These are phyloP conservation scores for Pseudomyrmex flavicornis DNA, from an alignment of 1,140 invertebrate species.

Conservation along the genomic window DNA sequence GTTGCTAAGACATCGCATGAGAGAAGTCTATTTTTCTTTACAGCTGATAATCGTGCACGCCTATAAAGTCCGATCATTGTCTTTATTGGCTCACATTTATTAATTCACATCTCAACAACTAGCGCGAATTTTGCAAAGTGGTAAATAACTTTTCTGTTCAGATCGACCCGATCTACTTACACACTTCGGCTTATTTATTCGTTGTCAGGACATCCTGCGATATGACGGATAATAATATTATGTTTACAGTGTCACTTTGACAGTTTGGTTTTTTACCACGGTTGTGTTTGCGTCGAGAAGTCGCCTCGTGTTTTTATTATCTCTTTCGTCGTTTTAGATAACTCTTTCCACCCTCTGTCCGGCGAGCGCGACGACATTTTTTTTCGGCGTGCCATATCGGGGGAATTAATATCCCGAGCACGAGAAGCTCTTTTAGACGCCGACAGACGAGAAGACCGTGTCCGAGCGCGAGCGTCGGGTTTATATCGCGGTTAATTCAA, in stretches of 20 bases:
- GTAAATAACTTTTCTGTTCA: too few species aligned
- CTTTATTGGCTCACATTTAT: too few species aligned
- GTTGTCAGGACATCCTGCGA: too few species aligned
- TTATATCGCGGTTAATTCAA: constrained; percentile 56
- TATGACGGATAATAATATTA: constrained; percentile 63
- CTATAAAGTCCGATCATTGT: too few species aligned
- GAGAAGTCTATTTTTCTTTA: too few species aligned
- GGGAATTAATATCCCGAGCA: constrained; percentile 60
- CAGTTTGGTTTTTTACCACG: constrained; percentile 43
- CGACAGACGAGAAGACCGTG: constrained; percentile 7
- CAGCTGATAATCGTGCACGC: too few species aligned
- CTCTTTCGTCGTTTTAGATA: constrained; percentile 1
- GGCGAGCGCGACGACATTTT: constrained; percentile 25
- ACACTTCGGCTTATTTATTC: too few species aligned
- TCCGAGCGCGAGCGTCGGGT: constrained; percentile 11
- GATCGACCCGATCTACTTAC: too few species aligned
- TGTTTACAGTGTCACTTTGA: constrained; percentile 55
- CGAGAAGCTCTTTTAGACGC: constrained; percentile 41
- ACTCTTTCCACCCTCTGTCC: background rate
- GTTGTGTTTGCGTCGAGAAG: background rate
- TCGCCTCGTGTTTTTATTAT: constrained; percentile 57
- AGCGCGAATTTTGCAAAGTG: too few species aligned
- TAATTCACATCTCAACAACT: too few species aligned
- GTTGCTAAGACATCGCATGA: too few species aligned
- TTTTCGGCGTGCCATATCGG: constrained; percentile 4